Base-by-base conservation (phyloP, 2,888 invertebrate species). In the Apamea crenata region DNA sequence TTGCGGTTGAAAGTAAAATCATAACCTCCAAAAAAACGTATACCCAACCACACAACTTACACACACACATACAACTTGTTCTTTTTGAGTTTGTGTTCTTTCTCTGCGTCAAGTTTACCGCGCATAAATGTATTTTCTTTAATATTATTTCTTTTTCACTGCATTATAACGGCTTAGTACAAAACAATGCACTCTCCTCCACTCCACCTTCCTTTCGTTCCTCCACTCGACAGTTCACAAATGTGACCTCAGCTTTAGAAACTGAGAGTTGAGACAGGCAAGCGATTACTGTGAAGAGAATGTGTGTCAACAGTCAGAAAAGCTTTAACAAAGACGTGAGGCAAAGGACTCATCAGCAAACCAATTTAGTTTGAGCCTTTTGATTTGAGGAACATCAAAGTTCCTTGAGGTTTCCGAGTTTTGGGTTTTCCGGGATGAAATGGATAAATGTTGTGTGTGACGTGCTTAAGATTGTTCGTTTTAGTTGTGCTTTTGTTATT, bases 261-360 rank as follows among this genome's bases (percentile, higher is more conserved):
- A 84, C 83, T 70, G 87, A 80, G 81, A 80, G 74, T 84, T 78
- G 84, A 84, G 87, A 89, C 90, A 86, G 82, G 82, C 79, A 89
- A 82, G 77, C 90, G 89, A 92, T 92, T 91, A 91, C 82, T 71
- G 74, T 83, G 86, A 90, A 92, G 88, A 87, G 89, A 91, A 91
- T 91, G 89, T 91, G 87, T 91, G 92, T 91, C 91, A 91, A 91
- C 90, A 90, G 87, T 87, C 84, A 84, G 87, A 87, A 89, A 87
- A 88, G 86, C 87, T 84, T 83, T 83, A 85, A 88, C 88, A 89
- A 91, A 87, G 91, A 86, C 81, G 80, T 83, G 80, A 84, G 77
- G 68, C 76, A 82, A 81, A 86, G 87, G 83, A 85, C 89, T 90
- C 90, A 88, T 85, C 86, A 87, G 81, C 86, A 83, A 86, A 87